These are phyloP conservation scores for Endotricha flammealis DNA, from an alignment of 2,888 invertebrate species.

Conservation along the genomic window DNA sequence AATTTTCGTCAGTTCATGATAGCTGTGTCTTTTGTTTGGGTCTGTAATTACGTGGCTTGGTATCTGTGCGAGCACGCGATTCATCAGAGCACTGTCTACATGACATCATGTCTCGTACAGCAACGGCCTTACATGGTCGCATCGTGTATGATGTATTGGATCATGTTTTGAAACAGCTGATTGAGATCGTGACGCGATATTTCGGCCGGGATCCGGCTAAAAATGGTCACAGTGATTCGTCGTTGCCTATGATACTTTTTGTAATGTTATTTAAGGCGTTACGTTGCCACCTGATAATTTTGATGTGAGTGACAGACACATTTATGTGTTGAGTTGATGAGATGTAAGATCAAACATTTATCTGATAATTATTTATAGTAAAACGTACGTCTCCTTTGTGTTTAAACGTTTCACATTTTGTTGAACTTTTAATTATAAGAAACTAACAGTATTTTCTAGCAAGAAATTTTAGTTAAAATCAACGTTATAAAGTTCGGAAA, in stretches of 20 bases:
- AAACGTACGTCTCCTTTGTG: too few species aligned
- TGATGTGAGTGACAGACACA: too few species aligned
- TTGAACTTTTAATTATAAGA: not conserved
- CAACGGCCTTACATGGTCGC: slow-evolving; percentile 62
- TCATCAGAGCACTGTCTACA: slow-evolving; percentile 25
- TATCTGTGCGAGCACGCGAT: slow-evolving; percentile 29
- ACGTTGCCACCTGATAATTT: slow-evolving; percentile 8
- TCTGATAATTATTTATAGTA: too few species aligned
- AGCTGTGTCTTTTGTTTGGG: slow-evolving; percentile 48
- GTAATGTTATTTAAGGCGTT: slow-evolving; percentile 14
- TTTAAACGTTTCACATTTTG: not conserved
- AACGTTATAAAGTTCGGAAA: too few species aligned
- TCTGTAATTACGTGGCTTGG: slow-evolving; percentile 45
- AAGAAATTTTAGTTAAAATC: too few species aligned
- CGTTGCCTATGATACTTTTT: slow-evolving; percentile 24
- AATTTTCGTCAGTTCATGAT: slow-evolving; percentile 60
- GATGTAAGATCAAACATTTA: too few species aligned
- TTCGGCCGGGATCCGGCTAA: slow-evolving; percentile 39
- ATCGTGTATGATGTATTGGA: slow-evolving; percentile 63
- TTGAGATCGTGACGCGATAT: slow-evolving; percentile 49
- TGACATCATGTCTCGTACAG: slow-evolving; percentile 65
- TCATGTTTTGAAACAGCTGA: slow-evolving; percentile 60
- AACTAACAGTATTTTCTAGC: too few species aligned
- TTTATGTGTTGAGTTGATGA: too few species aligned
- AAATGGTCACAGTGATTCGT: slow-evolving; percentile 42